These are phyloP conservation scores for Sebastes hopkinsi DNA, from an alignment of 2,797 vertebrate genomes.

Conservation along the genomic window DNA sequence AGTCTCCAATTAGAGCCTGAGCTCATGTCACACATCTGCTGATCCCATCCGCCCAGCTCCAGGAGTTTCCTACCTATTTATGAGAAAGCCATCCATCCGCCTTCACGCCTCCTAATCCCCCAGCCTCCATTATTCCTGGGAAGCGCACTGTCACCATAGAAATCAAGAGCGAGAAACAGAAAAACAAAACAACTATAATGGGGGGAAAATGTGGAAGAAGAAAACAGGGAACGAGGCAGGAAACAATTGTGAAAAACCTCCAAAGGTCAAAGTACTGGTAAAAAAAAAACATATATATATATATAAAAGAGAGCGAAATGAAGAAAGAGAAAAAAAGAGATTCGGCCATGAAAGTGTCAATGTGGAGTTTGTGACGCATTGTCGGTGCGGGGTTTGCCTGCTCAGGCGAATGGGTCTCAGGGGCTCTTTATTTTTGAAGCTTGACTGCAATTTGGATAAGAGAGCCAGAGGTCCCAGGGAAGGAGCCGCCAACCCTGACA, in stretches of 20 bases:
- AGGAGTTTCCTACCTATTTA: conserved; percentile 86
- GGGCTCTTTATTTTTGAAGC: conserved; percentile 85
- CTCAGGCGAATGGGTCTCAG: conserved; percentile 77
- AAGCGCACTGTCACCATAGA: conserved; percentile 85
- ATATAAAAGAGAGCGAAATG: conserved; percentile 28
- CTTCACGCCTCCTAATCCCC: conserved; percentile 84
- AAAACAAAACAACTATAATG: conserved; percentile 80
- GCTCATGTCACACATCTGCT: conserved; percentile 81
- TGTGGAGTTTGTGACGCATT: conserved; percentile 83
- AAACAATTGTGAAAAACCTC: conserved; percentile 79
- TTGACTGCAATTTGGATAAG: conserved; percentile 82
- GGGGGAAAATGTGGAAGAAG: conserved; percentile 32
- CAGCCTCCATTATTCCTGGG: conserved; percentile 82
- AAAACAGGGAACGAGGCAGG: conserved; percentile 55
- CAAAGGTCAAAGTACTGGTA: conserved; percentile 72
- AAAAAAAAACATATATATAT: not conserved
- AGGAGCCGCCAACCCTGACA: conserved; percentile 77
- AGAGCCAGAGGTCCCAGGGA: conserved; percentile 72
- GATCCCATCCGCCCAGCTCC: conserved; percentile 78
- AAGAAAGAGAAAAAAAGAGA: conserved; percentile 60
- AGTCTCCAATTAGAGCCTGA: conserved; percentile 73
- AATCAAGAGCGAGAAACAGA: conserved; percentile 80
- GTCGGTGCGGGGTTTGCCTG: conserved; percentile 74
- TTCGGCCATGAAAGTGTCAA: conserved; percentile 77
- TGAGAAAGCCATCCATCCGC: conserved; percentile 83